Percentiles rank a stretch among this genome's conserved stretches.
phyloP scores from a whole-genome alignment of 2,888 invertebrate species.

The Lasius fuliginosus region DNA sequence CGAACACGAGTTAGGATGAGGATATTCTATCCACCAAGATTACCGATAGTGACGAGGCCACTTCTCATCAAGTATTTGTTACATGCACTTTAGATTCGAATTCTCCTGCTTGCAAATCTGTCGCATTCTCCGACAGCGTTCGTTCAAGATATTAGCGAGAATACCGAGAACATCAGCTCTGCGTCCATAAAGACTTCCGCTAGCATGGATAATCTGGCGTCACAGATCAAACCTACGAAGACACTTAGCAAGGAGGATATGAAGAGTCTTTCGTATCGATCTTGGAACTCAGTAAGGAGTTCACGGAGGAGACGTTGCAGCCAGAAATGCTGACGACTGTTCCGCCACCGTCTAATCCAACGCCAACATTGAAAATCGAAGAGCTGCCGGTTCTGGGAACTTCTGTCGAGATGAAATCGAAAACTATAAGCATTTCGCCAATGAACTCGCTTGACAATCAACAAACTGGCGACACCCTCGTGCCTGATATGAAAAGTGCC shows the following conservation, averaged over 20 bases:
- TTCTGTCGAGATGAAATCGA: conserved; percentile 66
- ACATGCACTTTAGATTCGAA: conserved; percentile 18
- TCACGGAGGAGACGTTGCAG: conserved; percentile 72
- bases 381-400: conserved; percentile 65
- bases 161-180: conserved; percentile 36
- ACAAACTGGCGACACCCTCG: conserved; percentile 43
- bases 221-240: conserved; percentile 81
- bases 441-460: conserved; percentile 48
- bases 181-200: conserved; percentile 34
- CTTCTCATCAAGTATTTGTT: conserved; percentile 29
- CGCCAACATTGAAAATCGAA: conserved; percentile 70
- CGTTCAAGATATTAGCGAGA: conserved; percentile 47
- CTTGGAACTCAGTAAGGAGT: conserved; percentile 77
- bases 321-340: conserved; percentile 74
- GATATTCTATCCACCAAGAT: conserved; percentile 32
- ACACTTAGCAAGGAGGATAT: conserved; percentile 77
- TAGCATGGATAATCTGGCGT: conserved; percentile 69
- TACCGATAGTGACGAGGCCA: conserved; percentile 38
- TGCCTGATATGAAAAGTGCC: conserved; percentile 37
- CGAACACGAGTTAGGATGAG: conserved; percentile 88
- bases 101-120: conserved; percentile 39
- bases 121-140: not conserved
- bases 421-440: conserved; percentile 50
- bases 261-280: conserved; percentile 74
- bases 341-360: conserved; percentile 69